Percentiles rank a stretch among this genome's conserved stretches.
Evolutionary conservation across 2,888 invertebrate genomes (phyloP).

Genomic region (Drosophila algonquin): DNA sequence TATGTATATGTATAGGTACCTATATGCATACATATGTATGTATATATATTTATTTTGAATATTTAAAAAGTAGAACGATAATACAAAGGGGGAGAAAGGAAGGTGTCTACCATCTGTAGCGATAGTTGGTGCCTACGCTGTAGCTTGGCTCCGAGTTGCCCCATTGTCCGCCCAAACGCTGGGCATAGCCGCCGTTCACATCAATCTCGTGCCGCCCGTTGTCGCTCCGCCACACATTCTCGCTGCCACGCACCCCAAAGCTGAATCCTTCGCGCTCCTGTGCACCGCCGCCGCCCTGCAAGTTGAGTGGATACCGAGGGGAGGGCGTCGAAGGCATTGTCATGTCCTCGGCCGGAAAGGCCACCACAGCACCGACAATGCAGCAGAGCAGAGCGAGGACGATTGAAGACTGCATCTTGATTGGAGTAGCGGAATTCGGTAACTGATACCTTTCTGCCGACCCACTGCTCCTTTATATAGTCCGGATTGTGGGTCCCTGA

Average conservation of each 20-base stretch:
- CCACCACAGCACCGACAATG: background rate
- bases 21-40: background rate
- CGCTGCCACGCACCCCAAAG: slow-evolving; percentile 54
- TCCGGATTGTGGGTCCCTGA: background rate
- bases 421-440: background rate
- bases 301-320: slow-evolving; percentile 55
- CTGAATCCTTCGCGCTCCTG: slow-evolving; percentile 66
- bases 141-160: slow-evolving; percentile 69
- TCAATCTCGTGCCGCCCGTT: slow-evolving; percentile 76
- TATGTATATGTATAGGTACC: slow-evolving; percentile 16
- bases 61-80: slow-evolving; percentile 12
- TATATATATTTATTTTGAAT: slow-evolving; percentile 12
- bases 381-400: slow-evolving; percentile 10
- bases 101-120: slow-evolving; percentile 46
- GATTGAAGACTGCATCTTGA: slow-evolving; percentile 17
- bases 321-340: slow-evolving; percentile 18
- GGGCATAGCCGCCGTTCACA: slow-evolving; percentile 66
- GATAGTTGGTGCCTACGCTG: slow-evolving; percentile 56
- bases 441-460: slow-evolving; percentile 11
- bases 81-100: background rate
- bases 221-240: slow-evolving; percentile 74
- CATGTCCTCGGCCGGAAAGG: slow-evolving; percentile 13
- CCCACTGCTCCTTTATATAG: slow-evolving; percentile 25
- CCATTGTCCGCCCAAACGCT: slow-evolving; percentile 78
- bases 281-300: slow-evolving; percentile 66